Percentiles rank a stretch among this genome's conserved stretches.
These are phyloP conservation scores for Ptilonorhynchus violaceus DNA, from an alignment of 2,113 vertebrate genomes.

Conservation along the genomic window DNA sequence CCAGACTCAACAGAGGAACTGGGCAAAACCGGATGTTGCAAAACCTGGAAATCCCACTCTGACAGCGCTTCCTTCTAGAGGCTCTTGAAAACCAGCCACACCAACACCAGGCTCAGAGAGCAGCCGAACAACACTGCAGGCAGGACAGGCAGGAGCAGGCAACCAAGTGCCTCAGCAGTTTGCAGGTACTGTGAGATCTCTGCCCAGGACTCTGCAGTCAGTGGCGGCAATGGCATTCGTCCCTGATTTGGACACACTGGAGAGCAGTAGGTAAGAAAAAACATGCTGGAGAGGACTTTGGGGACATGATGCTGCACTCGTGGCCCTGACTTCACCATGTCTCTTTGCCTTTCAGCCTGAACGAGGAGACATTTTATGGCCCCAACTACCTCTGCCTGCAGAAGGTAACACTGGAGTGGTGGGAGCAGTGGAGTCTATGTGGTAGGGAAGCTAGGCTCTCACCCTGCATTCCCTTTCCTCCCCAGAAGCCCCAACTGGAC, in stretches of 20 bases:
- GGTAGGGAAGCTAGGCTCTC: neutral
- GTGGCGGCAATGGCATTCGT: neutral
- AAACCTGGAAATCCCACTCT: constrained; percentile 38
- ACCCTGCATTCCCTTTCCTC: neutral
- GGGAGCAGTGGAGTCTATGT: neutral
- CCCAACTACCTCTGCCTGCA: neutral
- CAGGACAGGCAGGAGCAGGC: neutral
- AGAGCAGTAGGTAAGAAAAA: neutral
- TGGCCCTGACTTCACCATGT: neutral
- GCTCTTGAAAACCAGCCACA: neutral
- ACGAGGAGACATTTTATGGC: neutral
- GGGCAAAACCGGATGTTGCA: neutral
- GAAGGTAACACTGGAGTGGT: neutral
- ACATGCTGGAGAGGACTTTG: fast-evolving
- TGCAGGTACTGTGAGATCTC: neutral
- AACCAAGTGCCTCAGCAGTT: neutral
- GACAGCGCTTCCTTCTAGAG: neutral
- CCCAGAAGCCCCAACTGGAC: neutral
- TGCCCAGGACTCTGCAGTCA: neutral
- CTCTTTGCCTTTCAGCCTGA: neutral
- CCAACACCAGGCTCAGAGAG: fast-evolving
- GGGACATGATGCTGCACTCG: neutral
- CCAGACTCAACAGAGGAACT: neutral
- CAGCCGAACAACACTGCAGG: neutral
- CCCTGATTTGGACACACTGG: constrained; percentile 9